Evolutionary conservation across 2,113 vertebrate genomes (phyloP).

Genomic region (Podilymbus podiceps): DNA sequence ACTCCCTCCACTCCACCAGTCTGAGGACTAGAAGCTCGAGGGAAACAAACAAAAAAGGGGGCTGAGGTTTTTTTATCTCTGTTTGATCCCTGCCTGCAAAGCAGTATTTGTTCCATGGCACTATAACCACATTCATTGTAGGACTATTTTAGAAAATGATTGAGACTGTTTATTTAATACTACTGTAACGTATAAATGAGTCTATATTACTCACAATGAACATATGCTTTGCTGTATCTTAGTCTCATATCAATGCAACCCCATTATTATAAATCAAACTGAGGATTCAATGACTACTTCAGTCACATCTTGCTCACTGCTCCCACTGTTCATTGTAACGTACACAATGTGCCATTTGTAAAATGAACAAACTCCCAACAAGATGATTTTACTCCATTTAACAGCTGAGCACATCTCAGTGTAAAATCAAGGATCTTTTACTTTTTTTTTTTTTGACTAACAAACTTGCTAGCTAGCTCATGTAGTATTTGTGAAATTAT

Average conservation of each 20-base stretch:
- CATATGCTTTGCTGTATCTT: constrained; percentile 24
- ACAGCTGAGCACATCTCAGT: neutral
- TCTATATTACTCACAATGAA: constrained; percentile 2
- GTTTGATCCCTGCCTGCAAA: neutral
- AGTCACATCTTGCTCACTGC: neutral
- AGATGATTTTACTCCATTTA: neutral
- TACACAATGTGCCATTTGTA: neutral
- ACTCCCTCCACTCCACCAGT: neutral
- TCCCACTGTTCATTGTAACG: neutral
- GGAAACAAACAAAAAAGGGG: neutral
- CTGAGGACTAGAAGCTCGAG: neutral
- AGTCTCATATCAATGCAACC: constrained; percentile 20
- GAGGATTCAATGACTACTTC: neutral
- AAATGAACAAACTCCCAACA: neutral
- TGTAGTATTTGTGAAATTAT: neutral
- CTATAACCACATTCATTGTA: neutral
- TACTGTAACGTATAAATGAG: neutral
- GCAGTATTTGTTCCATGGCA: neutral
- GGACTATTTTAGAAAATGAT: neutral
- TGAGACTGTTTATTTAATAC: neutral
- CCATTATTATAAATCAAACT: neutral
- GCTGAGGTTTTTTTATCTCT: neutral
- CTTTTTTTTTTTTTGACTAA: neutral
- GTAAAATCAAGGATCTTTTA: neutral
- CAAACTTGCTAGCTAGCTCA: neutral